Base-by-base conservation (phyloP, 2,888 invertebrate species). In the Drosophila dives region DNA sequence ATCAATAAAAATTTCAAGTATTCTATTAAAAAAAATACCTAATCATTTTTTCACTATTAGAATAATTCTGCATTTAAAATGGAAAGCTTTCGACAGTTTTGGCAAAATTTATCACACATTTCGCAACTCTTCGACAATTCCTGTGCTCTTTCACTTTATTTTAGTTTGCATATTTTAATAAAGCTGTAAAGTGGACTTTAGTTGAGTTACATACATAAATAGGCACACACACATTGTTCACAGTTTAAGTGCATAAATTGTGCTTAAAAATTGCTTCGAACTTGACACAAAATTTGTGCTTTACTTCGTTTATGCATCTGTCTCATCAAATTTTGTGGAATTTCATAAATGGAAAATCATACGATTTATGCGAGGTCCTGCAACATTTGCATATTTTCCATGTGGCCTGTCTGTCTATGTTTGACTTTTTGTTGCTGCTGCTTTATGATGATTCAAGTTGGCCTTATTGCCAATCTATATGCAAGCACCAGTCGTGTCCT, bases 391-490 rank as follows among this genome's bases (percentile, higher is more conserved):
- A 85, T 86, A 86, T 86, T 79, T 84, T 62, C 58, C 49, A 64
- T 75, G 55, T 69, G 66, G 42, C 20, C 42, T 70, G 34, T 64
- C 36, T 54, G 63, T 36, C 34, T 63, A 34, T 34, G 50, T 40
- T 63, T 20, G 10, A n/a, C 33, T 51, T 63, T 56, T 60, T 59
- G 29, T 29, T 49, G 59, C 66, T 59, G 72, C 61, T 74, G 74
- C 70, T 68, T 72, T 84, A 84, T 83, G 85, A 83, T 78, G 84
- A 73, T 86, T 79, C 81, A 77, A 84, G 79, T 85, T 84, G 82
- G 72, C 77, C 83, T 85, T 85, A 85, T 85, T 84, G 85, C 81
- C 85, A 86, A 86, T 85, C 86, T 86, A 86, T 85, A 84, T 85
- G 85, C 85, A 86, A 75, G 83, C 81, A 71, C 72, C 78, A 63